Percentiles rank a stretch among this genome's conserved stretches.
These are phyloP conservation scores for Chiridota heheva DNA, from an alignment of 35 echinoderm and acorn worm species.

Conservation along the genomic window DNA sequence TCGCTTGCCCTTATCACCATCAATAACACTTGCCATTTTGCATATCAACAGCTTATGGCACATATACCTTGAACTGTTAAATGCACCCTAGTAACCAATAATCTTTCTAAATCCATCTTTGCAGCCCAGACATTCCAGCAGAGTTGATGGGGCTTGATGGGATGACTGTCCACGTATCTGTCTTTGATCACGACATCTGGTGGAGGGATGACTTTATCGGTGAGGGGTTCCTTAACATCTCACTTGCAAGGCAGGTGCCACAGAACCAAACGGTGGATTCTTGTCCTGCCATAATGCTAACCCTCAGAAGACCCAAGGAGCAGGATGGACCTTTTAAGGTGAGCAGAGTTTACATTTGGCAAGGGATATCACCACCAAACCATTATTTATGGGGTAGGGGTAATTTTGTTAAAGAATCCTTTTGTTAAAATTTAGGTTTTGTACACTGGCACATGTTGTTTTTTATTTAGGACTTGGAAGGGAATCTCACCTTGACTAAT, in stretches of 20 bases:
- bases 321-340: constrained; percentile 40
- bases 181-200: constrained; percentile 81
- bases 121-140: constrained; percentile 60
- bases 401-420: neutral
- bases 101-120: neutral
- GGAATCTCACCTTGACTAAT: no score
- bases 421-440: neutral
- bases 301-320: constrained; percentile 68
- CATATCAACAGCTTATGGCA: no score
- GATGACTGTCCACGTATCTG: constrained; percentile 57
- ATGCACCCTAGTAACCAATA: no score
- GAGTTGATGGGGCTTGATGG: constrained; percentile 56
- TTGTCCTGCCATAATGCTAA: constrained; percentile 76
- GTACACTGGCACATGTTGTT: neutral
- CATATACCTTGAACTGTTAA: no score
- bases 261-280: constrained; percentile 66
- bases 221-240: constrained; percentile 73
- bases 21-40: no score
- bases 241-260: constrained; percentile 54
- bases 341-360: neutral
- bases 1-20: no score
- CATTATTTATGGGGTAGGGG: neutral
- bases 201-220: constrained; percentile 85
- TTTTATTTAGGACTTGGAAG: neutral
- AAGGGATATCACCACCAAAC: neutral